Conservation (phyloP, 2,113 vertebrate genomes). For the Gila orcuttii region DNA sequence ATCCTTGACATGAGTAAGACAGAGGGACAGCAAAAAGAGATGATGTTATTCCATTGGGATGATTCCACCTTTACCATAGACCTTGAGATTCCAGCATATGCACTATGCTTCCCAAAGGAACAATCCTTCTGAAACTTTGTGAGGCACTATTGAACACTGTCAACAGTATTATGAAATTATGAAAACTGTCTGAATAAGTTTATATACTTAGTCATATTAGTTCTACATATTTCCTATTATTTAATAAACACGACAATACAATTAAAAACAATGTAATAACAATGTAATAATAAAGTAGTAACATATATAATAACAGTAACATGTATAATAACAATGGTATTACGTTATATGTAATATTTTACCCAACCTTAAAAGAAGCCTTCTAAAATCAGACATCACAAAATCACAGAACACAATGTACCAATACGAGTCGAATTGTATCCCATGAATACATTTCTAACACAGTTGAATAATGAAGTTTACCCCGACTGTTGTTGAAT, state of each 20-base stretch:
- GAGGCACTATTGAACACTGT: background rate
- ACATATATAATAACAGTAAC: background rate
- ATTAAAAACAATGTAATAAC: background rate
- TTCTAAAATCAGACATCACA: background rate
- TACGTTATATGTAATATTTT: background rate
- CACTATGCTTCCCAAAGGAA: slow-evolving; percentile 22
- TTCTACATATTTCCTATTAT: background rate
- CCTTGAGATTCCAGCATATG: slow-evolving; percentile 37
- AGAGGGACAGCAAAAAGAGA: background rate
- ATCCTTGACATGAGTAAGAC: background rate
- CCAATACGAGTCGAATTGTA: background rate
- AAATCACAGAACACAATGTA: background rate
- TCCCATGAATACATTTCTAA: background rate
- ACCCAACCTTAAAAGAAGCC: background rate
- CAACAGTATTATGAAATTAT: background rate
- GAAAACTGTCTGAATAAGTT: background rate
- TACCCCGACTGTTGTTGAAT: background rate
- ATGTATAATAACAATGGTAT: background rate
- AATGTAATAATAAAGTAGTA: background rate
- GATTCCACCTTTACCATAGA: slow-evolving; percentile 26
- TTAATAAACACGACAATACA: background rate
- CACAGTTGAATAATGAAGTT: slow-evolving; percentile 1
- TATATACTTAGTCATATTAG: background rate
- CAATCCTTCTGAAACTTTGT: slow-evolving; percentile 4
- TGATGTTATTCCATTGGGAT: slow-evolving; percentile 3